Evolutionary conservation across 2,113 vertebrate genomes (phyloP).

Genomic region (Tetrax tetrax): DNA sequence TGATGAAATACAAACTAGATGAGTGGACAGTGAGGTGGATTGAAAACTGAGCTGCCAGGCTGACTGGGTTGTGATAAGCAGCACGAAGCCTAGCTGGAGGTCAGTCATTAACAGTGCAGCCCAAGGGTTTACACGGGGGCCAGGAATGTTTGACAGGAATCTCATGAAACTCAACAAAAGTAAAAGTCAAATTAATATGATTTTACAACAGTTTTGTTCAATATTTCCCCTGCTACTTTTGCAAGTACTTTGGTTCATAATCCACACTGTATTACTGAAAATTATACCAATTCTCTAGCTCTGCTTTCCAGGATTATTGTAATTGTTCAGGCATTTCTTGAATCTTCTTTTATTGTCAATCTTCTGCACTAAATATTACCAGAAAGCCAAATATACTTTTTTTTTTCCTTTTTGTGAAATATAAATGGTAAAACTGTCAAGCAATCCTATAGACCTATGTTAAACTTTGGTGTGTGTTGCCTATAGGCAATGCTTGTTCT

Average conservation of each 20-base stretch:
- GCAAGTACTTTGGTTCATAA: background rate
- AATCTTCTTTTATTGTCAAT: background rate
- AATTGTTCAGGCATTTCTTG: background rate
- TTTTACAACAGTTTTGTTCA: background rate
- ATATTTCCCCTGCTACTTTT: background rate
- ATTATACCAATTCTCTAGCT: background rate
- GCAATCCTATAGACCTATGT: background rate
- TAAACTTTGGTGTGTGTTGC: background rate
- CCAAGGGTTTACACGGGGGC: background rate
- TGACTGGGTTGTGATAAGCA: background rate
- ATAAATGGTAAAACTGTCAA: background rate
- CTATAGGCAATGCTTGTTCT: background rate
- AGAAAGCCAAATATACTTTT: background rate
- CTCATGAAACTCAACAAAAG: background rate
- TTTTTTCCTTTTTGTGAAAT: background rate
- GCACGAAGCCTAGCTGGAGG: background rate
- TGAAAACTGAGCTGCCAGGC: background rate
- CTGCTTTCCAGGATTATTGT: background rate
- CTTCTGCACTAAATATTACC: background rate
- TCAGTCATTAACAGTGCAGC: background rate
- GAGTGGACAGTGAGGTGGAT: background rate
- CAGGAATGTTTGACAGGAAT: background rate
- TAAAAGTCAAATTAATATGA: background rate
- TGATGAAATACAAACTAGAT: background rate
- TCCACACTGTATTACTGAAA: background rate